A percentile compares a stretch with the other conserved stretches of the same genome.
phyloP scores from a whole-genome alignment of 2,113 vertebrate genomes.

The Sapajus apella region DNA sequence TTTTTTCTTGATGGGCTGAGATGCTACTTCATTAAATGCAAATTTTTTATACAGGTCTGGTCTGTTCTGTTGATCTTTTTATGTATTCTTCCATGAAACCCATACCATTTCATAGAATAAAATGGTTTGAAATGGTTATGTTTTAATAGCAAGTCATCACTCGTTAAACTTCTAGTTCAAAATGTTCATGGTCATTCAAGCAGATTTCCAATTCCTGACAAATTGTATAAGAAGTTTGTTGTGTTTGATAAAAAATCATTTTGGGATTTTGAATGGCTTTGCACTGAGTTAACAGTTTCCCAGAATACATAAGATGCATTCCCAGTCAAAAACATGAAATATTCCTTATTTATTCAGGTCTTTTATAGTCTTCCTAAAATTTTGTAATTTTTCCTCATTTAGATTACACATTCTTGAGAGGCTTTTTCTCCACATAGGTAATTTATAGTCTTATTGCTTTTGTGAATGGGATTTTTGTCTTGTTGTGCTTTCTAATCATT shows the following conservation, averaged over 20 bases:
- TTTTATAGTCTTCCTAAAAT: slow-evolving; percentile 4
- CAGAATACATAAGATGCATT: background rate
- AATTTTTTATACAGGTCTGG: background rate
- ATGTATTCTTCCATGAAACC: background rate
- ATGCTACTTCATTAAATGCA: background rate
- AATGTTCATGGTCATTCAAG: slow-evolving; percentile 25
- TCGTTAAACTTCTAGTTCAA: slow-evolving; percentile 56
- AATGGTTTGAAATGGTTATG: background rate
- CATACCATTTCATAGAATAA: background rate
- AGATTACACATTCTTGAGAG: background rate
- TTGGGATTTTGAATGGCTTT: background rate
- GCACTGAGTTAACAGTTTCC: background rate
- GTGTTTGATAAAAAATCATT: background rate
- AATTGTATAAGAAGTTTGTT: background rate
- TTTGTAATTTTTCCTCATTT: slow-evolving; percentile 40
- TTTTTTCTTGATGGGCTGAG: background rate
- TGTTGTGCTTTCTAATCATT: background rate
- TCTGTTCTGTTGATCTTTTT: background rate
- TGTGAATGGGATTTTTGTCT: background rate
- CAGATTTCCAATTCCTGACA: background rate
- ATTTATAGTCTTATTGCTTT: slow-evolving; percentile 1
- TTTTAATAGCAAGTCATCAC: background rate
- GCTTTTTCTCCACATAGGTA: background rate
- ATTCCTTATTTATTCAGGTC: background rate
- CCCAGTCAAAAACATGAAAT: background rate